Evolutionary conservation across 2,888 invertebrate species (phyloP), one percentile per base, ranked within the genome.

Genomic region (Cataglyphis albicans): DNA sequence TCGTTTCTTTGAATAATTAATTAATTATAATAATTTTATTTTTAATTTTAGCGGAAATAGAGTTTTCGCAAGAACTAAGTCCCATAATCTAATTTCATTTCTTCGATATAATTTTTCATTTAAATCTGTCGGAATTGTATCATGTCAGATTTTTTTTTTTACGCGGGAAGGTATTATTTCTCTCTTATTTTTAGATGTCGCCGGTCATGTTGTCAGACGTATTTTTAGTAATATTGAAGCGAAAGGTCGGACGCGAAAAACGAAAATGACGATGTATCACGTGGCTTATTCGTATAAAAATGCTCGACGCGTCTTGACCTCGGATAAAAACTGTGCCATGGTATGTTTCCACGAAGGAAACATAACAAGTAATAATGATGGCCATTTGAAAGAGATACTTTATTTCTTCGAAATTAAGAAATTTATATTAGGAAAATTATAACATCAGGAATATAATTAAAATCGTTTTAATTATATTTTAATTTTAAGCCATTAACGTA

Each of bases 211-310:
- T 38, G 65, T 55, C 67, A n/a, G 29, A 29, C 12, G n/a, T 76
- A 76, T 76, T 67, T 76, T 76, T 67, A 76, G 76, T 55, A 65
- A 55, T 67, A 38, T 6, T 21, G 74, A 63, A 44, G 44, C 59
- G 29, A 32, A 74, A 67, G 55, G 38, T 67, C 55, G 67, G 3
- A 32, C 38, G 55, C 38, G 25, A 38, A 55, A 76, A 76, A 76
- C n/a, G 38, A 76, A 38, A 65, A 76, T 52, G 65, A 55, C n/a
- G 64, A 12, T 76, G 38, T 67, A 29, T n/a, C 67, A 67, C 67
- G 64, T 29, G 64, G 41, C 32, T 32, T 32, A 44, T 15, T 12
- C 21, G 15, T 52, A 21, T 44, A 64, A 38, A 52, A n/a, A 55
- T 12, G 15, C 52, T 21, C 25, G 48, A 35, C 52, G 65, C n/a